These are phyloP conservation scores for Serilophus lunatus DNA, from an alignment of 2,113 vertebrate genomes.

Conservation along the genomic window DNA sequence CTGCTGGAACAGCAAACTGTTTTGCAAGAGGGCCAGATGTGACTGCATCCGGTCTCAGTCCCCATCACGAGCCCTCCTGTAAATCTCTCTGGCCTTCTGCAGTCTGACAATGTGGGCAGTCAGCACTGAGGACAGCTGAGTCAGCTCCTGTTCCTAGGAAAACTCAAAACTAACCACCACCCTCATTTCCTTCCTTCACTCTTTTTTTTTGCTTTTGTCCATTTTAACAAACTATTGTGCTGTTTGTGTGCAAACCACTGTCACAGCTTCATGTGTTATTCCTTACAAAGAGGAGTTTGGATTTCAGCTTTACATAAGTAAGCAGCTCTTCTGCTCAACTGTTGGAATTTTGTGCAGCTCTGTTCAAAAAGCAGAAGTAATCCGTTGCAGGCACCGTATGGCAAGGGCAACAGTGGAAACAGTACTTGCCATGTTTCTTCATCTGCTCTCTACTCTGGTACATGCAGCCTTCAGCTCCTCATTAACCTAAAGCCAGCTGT, in stretches of 20 bases:
- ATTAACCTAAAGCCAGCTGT: not conserved
- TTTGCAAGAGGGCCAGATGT: slow-evolving; percentile 34
- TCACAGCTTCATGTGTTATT: not conserved
- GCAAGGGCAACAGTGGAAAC: not conserved
- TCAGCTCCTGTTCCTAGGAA: slow-evolving; percentile 38
- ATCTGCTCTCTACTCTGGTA: not conserved
- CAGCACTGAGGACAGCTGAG: slow-evolving; percentile 32
- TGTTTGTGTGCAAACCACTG: not conserved
- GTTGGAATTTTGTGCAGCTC: not conserved
- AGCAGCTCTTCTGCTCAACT: not conserved
- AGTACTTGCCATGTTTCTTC: not conserved
- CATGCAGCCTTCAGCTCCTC: not conserved
- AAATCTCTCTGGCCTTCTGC: not conserved
- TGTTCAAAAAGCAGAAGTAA: not conserved
- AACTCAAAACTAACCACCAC: not conserved
- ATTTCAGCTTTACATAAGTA: not conserved
- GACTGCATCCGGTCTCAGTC: not conserved
- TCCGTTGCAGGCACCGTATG: not conserved
- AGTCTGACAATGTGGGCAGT: not conserved
- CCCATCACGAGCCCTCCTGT: not conserved
- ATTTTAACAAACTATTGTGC: not conserved
- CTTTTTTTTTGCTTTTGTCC: not conserved
- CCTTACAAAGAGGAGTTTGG: not conserved
- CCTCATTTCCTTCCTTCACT: slow-evolving; percentile 20
- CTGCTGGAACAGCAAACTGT: not conserved